Percentiles rank a stretch among this genome's conserved stretches.
These are phyloP conservation scores for Alosa sapidissima DNA, from an alignment of 2,797 vertebrate species.

Conservation along the genomic window DNA sequence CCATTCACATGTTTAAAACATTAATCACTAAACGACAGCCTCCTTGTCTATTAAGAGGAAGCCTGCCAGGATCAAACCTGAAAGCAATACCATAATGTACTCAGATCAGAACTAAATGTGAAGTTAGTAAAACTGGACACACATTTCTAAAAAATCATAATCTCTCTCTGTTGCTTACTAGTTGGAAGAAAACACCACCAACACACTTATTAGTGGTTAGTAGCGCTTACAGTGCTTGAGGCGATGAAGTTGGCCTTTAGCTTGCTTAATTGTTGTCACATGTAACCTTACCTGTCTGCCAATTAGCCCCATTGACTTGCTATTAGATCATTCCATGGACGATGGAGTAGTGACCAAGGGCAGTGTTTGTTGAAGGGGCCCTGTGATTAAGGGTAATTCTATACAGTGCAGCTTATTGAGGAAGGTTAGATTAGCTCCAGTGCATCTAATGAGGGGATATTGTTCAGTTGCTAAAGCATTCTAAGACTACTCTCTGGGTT, in stretches of 20 bases:
- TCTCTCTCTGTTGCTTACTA: slow-evolving; percentile 49
- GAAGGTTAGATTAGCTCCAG: slow-evolving; percentile 51
- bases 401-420: slow-evolving; percentile 62
- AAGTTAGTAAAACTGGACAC: not conserved
- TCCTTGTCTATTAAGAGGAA: not conserved
- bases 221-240: slow-evolving; percentile 57
- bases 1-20: slow-evolving; percentile 8
- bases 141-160: not conserved
- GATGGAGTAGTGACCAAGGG: slow-evolving; percentile 61
- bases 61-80: not conserved
- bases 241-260: slow-evolving; percentile 70
- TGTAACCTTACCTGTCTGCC: slow-evolving; percentile 81
- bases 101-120: not conserved
- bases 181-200: slow-evolving; percentile 20
- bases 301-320: slow-evolving; percentile 76
- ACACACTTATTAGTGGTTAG: slow-evolving; percentile 39
- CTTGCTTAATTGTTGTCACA: slow-evolving; percentile 80
- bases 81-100: not conserved
- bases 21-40: not conserved
- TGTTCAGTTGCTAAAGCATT: slow-evolving; percentile 54
- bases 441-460: slow-evolving; percentile 52
- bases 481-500: slow-evolving; percentile 29
- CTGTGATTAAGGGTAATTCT: slow-evolving; percentile 75
- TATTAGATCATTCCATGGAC: slow-evolving; percentile 73
- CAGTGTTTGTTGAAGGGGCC: slow-evolving; percentile 60